Evolutionary conservation across 2,113 vertebrate species (phyloP).

Genomic region (Amphiprion ocellaris): DNA sequence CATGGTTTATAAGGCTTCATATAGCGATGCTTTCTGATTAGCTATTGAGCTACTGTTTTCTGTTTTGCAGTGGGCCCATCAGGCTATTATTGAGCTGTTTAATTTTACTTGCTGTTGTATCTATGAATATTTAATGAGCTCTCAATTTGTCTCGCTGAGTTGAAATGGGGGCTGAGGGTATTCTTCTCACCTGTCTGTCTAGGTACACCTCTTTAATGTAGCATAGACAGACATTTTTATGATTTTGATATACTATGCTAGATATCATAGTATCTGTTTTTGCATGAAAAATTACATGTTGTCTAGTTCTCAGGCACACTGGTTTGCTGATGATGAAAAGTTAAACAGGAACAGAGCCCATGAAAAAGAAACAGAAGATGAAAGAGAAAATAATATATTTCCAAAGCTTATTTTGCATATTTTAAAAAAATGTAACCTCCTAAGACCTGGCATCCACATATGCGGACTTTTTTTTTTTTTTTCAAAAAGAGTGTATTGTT

Average conservation of each 20-base stretch:
- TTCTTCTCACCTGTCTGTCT: conserved; percentile 1
- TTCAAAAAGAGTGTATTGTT: too few species aligned
- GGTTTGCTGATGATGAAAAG: conserved; percentile 3
- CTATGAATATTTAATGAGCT: conserved; percentile 61
- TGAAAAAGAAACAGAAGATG: not conserved
- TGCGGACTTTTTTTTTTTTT: too few species aligned
- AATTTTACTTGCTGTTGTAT: conserved; percentile 51
- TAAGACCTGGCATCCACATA: too few species aligned
- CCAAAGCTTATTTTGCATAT: not conserved
- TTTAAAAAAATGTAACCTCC: not conserved
- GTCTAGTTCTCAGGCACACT: not conserved
- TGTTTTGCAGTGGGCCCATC: conserved; percentile 18
- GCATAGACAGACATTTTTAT: not conserved
- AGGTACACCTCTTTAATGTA: not conserved
- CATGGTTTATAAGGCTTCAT: not conserved
- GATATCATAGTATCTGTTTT: not conserved
- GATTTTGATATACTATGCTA: not conserved
- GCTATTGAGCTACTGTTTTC: conserved; percentile 3
- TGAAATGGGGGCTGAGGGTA: not conserved
- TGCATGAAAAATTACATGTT: too few species aligned
- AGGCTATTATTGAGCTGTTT: conserved; percentile 56
- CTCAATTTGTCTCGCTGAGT: conserved; percentile 40
- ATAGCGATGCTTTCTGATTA: conserved; percentile 1
- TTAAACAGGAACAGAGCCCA: not conserved
- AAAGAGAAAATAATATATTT: not conserved